phyloP scores from a whole-genome alignment of 2,797 vertebrate genomes.

The Nothura maculosa region DNA sequence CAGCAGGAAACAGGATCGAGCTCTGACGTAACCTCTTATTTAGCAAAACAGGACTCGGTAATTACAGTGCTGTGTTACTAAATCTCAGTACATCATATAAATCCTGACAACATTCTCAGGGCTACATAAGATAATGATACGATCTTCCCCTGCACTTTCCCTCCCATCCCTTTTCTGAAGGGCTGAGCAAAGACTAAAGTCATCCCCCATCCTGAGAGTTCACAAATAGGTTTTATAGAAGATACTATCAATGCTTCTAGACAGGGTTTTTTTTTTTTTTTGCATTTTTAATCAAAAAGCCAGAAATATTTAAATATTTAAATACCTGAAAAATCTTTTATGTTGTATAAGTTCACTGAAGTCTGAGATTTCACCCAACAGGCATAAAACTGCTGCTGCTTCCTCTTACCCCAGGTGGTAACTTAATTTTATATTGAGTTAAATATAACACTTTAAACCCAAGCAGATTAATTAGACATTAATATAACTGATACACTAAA shows the following conservation, averaged over 20 bases:
- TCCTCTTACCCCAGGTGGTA: background rate
- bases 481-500: background rate
- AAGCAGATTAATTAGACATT: background rate
- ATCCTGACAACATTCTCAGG: background rate
- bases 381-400: background rate
- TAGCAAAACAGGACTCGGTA: background rate
- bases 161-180: background rate
- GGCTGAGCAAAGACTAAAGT: background rate
- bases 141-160: background rate
- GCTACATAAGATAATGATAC: background rate
- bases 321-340: background rate
- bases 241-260: background rate
- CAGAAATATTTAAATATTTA: background rate
- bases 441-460: background rate
- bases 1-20: slow-evolving; percentile 4
- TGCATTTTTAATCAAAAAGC: background rate
- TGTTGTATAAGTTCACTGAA: background rate
- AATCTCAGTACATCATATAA: background rate
- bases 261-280: background rate
- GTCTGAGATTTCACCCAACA: background rate
- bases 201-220: background rate
- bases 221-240: background rate
- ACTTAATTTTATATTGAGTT: background rate
- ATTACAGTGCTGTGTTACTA: slow-evolving; percentile 11
- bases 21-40: background rate